Percentiles rank a stretch among this genome's conserved stretches.
phyloP scores from a whole-genome alignment of 2,113 vertebrate genomes.

The Ptilonorhynchus violaceus region DNA sequence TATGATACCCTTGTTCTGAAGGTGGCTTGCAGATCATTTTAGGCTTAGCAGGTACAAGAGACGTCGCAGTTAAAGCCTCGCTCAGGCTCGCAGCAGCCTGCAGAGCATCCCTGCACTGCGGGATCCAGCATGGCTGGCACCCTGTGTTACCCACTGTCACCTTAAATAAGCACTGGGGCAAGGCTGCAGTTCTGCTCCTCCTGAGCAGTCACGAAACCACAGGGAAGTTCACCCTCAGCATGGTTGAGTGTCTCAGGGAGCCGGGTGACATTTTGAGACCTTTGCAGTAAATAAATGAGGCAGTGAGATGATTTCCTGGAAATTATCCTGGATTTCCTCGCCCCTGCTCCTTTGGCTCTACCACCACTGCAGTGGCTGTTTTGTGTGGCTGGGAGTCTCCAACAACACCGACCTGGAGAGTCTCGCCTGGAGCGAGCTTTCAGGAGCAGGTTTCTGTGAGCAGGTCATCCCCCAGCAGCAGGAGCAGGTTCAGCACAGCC shows the following conservation, averaged over 20 bases:
- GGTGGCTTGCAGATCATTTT: background rate
- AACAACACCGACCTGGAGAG: background rate
- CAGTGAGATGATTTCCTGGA: background rate
- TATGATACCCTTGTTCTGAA: background rate
- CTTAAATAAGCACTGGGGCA: background rate
- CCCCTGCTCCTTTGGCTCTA: background rate
- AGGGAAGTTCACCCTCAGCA: background rate
- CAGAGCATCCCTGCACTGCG: background rate
- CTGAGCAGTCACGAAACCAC: background rate
- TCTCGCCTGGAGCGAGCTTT: rapidly evolving
- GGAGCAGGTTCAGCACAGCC: background rate
- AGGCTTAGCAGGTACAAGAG: background rate
- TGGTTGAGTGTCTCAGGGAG: background rate
- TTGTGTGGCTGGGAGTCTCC: background rate
- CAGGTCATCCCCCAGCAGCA: background rate
- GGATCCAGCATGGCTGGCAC: background rate
- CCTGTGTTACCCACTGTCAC: background rate
- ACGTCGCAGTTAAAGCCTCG: background rate
- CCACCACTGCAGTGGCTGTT: rapidly evolving
- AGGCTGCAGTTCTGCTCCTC: background rate
- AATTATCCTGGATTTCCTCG: background rate
- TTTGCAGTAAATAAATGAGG: background rate
- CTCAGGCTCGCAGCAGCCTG: background rate
- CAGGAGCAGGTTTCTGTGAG: background rate
- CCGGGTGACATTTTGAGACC: background rate